Evolutionary conservation across 1,140 invertebrate genomes (phyloP).

Genomic region (Phymastichus coffea): DNA sequence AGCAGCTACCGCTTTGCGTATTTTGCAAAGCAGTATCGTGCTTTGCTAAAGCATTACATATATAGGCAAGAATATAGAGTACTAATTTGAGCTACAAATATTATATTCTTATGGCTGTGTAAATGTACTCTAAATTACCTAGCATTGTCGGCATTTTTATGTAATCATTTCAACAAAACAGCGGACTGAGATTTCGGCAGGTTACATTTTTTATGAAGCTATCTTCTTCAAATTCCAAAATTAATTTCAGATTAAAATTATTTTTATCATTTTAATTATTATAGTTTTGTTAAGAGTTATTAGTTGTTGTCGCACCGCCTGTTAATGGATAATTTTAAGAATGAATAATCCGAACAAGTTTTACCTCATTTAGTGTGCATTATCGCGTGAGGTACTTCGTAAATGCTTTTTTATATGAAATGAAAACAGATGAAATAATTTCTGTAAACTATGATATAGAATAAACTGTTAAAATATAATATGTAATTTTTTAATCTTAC

Average conservation of each 20-base stretch:
- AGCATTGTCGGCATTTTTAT: slow-evolving; percentile 1
- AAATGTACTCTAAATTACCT: slow-evolving; percentile 41
- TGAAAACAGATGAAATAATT: slow-evolving; percentile 16
- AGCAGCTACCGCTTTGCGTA: slow-evolving; percentile 17
- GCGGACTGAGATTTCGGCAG: background rate
- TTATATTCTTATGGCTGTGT: slow-evolving; percentile 47
- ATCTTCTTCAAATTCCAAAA: no score
- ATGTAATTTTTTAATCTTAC: background rate
- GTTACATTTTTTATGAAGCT: background rate
- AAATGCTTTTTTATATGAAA: slow-evolving; percentile 22
- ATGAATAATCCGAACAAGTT: no score
- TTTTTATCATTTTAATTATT: no score
- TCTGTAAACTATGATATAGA: slow-evolving; percentile 37
- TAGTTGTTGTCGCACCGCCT: no score
- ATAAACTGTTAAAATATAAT: slow-evolving; percentile 33
- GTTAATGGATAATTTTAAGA: no score
- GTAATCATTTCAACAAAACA: slow-evolving; percentile 11
- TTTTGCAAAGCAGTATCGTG: slow-evolving; percentile 9
- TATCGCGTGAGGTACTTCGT: no score
- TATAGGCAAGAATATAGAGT: no score
- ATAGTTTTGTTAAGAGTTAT: no score
- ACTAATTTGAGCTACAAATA: no score
- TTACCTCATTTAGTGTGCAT: no score
- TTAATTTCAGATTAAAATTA: no score
- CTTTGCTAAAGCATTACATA: background rate